These are phyloP conservation scores for Harpagus bidentatus DNA, from an alignment of 2,113 vertebrate genomes.

Conservation along the genomic window DNA sequence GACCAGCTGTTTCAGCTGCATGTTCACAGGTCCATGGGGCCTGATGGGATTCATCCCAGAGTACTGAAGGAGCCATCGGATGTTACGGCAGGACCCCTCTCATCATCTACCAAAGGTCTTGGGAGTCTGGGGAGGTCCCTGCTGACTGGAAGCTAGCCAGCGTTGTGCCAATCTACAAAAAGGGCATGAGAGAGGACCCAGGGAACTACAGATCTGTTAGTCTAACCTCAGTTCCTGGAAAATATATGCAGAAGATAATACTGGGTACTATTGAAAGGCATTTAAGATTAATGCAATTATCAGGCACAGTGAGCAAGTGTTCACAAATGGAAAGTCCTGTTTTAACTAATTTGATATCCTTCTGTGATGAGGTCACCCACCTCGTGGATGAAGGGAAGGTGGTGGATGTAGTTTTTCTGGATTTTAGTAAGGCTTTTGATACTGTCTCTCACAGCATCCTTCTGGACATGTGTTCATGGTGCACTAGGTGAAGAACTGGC, in stretches of 20 bases:
- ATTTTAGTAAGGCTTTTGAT: not conserved
- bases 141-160: not conserved
- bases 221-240: not conserved
- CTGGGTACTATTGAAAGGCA: not conserved
- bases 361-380: not conserved
- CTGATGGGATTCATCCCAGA: not conserved
- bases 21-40: not conserved
- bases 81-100: not conserved
- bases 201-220: not conserved
- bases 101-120: not conserved
- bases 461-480: not conserved
- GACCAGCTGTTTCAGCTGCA: not conserved
- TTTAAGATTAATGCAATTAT: not conserved
- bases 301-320: not conserved
- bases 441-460: not conserved
- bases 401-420: not conserved
- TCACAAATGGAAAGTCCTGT: not conserved
- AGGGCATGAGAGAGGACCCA: not conserved
- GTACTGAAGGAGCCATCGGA: not conserved
- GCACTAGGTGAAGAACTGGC: not conserved
- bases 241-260: not conserved
- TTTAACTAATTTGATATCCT: not conserved
- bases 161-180: not conserved
- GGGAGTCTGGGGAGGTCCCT: not conserved
- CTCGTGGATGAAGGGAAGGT: not conserved